Evolutionary conservation across 2,797 vertebrate genomes (phyloP), one percentile per base, ranked within the genome.

Genomic region (Tragopan temminckii): DNA sequence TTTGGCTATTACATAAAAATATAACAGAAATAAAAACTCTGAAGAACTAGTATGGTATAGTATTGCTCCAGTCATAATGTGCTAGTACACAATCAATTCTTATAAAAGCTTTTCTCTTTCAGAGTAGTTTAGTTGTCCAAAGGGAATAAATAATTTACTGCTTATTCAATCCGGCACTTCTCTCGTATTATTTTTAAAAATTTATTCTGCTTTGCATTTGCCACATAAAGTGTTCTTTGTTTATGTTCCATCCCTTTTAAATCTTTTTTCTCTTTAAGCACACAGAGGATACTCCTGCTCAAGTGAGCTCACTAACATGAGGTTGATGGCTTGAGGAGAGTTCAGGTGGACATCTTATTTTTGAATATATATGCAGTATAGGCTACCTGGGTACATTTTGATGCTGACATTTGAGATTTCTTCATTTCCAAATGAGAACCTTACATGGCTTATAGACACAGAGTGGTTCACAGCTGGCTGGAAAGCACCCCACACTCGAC

Each of bases 11-110:
- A 96, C 75, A 93, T 86, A 94, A 97, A 98, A 98, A 97, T 97
- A 98, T 96, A 97, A 95, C 93, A 94, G 96, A 97, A 96, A 97
- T 97, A 97, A 98, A 98, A 98, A 91, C 90, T 91, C 89, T 92
- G 92, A 95, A 96, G 91, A 91, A 95, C 89, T 96, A 96, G 96
- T 87, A 95, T 77, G 89, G 94, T 97, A 78, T 96, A 78, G 95
- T 69, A 95, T 93, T 93, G 94, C 86, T 96, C 91, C 91, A 97
- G 96, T 82, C 90, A 97, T 94, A 96, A 97, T 95, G 91, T 80
- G 80, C 90, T 95, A 95, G 95, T 88, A 72, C 46, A 91, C 88
- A 96, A 97, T 97, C 97, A 97, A 97, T 97, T 97, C 94, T 95
- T 95, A 96, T 95, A 97, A 95, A 90, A 95, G 94, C 89, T 93